Evolutionary conservation across 2,113 vertebrate genomes (phyloP).

Genomic region (Caranx melampygus): DNA sequence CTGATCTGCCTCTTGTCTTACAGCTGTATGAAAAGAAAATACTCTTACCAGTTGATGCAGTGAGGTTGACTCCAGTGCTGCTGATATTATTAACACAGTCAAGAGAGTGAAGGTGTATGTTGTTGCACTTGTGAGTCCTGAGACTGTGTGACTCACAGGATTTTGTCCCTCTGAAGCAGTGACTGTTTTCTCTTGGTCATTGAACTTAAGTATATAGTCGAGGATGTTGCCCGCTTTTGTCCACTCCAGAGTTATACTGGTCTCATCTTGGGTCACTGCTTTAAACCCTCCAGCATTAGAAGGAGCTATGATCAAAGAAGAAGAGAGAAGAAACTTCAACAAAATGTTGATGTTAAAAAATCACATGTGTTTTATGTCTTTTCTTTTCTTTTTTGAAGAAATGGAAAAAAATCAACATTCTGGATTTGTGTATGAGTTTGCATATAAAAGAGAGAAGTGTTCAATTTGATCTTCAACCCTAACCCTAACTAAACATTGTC

Average conservation of each 20-base stretch:
- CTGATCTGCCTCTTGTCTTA: too few species aligned
- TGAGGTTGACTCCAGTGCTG: conserved; percentile 7
- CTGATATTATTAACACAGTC: conserved; percentile 11
- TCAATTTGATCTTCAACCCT: too few species aligned
- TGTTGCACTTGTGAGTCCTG: conserved; percentile 2
- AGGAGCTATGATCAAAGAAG: not conserved
- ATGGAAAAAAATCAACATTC: too few species aligned
- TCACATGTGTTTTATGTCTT: too few species aligned
- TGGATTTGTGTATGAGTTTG: too few species aligned
- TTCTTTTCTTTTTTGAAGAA: too few species aligned
- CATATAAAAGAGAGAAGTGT: too few species aligned
- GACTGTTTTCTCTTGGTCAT: rapidly evolving
- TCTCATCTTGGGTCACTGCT: conserved; percentile 12
- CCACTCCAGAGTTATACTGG: conserved; percentile 59
- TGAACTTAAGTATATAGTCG: not conserved
- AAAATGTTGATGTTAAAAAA: too few species aligned
- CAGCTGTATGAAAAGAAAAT: too few species aligned
- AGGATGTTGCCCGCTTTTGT: rapidly evolving
- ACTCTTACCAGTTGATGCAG: too few species aligned
- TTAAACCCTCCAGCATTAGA: not conserved
- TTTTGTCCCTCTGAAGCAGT: not conserved
- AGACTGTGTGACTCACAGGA: not conserved
- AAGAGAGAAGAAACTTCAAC: too few species aligned
- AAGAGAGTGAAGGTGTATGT: conserved; percentile 46
- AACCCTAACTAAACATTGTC: conserved; percentile 35